A percentile compares a stretch with the other conserved stretches of the same genome.
phyloP scores from a whole-genome alignment of 2,797 vertebrate genomes.

The Liparis tanakae region DNA sequence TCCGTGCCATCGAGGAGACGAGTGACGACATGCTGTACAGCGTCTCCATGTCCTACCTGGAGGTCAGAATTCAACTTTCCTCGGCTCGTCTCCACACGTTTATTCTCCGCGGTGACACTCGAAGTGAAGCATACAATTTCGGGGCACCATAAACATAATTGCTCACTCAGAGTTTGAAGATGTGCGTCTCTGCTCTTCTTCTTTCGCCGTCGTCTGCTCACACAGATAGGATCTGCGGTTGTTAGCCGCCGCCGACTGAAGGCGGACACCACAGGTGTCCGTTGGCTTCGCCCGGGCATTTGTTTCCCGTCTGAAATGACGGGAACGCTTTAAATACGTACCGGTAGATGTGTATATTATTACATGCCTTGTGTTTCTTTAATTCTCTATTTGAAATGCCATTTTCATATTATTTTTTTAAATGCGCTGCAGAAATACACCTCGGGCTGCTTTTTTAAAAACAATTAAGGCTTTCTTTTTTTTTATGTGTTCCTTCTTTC shows the following conservation, averaged over 20 bases:
- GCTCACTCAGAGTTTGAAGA: background rate
- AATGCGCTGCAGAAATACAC: background rate
- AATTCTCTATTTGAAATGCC: background rate
- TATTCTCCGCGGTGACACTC: background rate
- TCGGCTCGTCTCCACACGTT: background rate
- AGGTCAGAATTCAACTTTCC: slow-evolving; percentile 78
- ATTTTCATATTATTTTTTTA: background rate
- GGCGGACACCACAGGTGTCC: slow-evolving; percentile 32
- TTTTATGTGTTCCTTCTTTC: background rate
- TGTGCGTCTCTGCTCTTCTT: background rate
- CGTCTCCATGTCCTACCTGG: slow-evolving; percentile 94
- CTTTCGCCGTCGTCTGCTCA: background rate
- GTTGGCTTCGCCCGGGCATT: slow-evolving; percentile 28
- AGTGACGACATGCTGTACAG: slow-evolving; percentile 90
- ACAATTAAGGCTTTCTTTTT: background rate
- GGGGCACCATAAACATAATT: background rate
- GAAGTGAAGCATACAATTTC: background rate
- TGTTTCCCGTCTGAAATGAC: slow-evolving; percentile 26
- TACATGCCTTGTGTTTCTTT: background rate
- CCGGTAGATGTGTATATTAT: background rate
- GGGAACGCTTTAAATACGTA: background rate
- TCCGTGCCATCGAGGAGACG: slow-evolving; percentile 90
- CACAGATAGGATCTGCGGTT: slow-evolving; percentile 38
- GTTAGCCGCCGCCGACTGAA: slow-evolving; percentile 31
- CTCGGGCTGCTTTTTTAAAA: background rate